Conservation (phyloP, 2,113 vertebrate genomes). For the Varanus komodoensis region DNA sequence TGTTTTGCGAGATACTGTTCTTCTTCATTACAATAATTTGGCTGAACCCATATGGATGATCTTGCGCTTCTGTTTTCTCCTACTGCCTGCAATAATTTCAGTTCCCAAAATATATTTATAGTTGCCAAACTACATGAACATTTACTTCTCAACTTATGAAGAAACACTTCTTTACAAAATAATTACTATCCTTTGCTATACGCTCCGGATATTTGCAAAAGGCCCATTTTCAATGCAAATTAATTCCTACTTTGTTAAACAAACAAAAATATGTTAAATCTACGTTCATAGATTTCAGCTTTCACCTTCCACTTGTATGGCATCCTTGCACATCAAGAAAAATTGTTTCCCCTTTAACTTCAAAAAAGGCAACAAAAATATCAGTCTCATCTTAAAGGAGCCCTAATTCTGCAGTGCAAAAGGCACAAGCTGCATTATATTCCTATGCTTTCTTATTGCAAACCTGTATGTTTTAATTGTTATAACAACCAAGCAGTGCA, state of each 20-base stretch:
- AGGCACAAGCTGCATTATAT: neutral
- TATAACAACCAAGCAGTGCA: neutral
- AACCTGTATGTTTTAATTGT: neutral
- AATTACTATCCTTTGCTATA: neutral
- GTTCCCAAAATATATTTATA: neutral
- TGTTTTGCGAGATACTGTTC: neutral
- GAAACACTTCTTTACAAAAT: neutral
- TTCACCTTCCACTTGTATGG: neutral
- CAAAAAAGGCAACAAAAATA: neutral
- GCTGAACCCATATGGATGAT: neutral
- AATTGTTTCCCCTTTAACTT: neutral
- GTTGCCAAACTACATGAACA: neutral
- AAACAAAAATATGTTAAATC: neutral
- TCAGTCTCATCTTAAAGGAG: neutral
- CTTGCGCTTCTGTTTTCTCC: no score
- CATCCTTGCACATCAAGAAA: neutral
- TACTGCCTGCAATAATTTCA: neutral
- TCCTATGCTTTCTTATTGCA: neutral
- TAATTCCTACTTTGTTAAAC: neutral
- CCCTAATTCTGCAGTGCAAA: neutral
- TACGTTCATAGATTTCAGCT: neutral
- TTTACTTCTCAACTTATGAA: neutral
- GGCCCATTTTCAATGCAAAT: neutral
- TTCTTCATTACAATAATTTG: neutral
- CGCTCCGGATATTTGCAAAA: neutral